A percentile compares a stretch with the other conserved stretches of the same genome.
Evolutionary conservation across 1,140 invertebrate species (phyloP).

Genomic region (Drosophila bipectinata): DNA sequence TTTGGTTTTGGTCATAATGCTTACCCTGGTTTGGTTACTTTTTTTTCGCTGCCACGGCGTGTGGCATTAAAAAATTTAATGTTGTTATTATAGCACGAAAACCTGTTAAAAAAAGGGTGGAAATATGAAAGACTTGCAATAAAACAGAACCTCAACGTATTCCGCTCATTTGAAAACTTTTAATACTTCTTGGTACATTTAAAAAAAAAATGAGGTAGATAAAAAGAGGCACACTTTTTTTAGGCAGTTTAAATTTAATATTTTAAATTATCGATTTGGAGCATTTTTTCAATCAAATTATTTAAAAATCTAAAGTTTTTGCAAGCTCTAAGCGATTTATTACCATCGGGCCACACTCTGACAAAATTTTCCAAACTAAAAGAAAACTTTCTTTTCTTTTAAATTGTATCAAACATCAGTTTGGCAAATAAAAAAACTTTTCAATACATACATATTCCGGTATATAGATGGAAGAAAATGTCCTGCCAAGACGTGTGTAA

Average conservation of each 20-base stretch:
- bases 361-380: constrained; percentile 38
- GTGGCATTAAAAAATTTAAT: constrained; percentile 65
- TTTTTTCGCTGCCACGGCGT: constrained; percentile 23
- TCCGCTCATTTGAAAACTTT: neutral
- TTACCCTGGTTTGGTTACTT: constrained; percentile 40
- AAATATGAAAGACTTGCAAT: constrained; percentile 22
- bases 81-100: constrained; percentile 47
- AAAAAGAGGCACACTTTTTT: no score
- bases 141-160: constrained; percentile 4
- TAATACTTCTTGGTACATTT: neutral
- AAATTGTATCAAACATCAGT: constrained; percentile 51
- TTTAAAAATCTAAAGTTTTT: constrained; percentile 1
- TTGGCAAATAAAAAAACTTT: constrained; percentile 64
- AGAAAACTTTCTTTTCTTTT: constrained; percentile 32
- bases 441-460: constrained; percentile 44
- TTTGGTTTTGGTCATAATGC: constrained; percentile 55
- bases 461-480: constrained; percentile 36
- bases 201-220: neutral
- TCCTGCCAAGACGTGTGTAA: constrained; percentile 47
- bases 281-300: neutral
- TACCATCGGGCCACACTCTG: constrained; percentile 47
- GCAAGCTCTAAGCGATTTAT: constrained; percentile 17
- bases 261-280: neutral
- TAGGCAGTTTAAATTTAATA: no score
- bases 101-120: constrained; percentile 19